Percentiles rank a stretch among this genome's conserved stretches.
These are phyloP conservation scores for Nasonovia ribisnigri DNA, from an alignment of 2,888 invertebrate species.

Conservation along the genomic window DNA sequence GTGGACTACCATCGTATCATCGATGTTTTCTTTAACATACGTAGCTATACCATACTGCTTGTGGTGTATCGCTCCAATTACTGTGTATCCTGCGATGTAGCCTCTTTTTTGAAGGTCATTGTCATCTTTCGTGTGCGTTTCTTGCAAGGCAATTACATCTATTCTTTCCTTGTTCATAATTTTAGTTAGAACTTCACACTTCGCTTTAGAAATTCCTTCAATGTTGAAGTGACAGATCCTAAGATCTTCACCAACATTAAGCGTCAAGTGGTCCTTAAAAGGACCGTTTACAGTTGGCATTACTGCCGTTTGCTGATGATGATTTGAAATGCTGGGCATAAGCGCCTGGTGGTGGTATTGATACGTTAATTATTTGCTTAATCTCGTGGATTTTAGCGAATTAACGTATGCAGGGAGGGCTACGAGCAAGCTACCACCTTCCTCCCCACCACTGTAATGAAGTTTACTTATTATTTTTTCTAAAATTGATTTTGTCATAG, in stretches of 20 bases:
- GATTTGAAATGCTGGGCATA: constrained; percentile 45
- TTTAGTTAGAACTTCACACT: constrained; percentile 39
- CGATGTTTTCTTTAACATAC: constrained; percentile 46
- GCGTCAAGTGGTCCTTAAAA: constrained; percentile 47
- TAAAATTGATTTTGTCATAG: no score
- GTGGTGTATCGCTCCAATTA: constrained; percentile 46
- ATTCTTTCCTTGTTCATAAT: constrained; percentile 39
- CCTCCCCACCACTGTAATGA: no score
- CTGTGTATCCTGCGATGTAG: constrained; percentile 40
- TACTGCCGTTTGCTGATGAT: constrained; percentile 36
- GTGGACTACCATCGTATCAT: constrained; percentile 24
- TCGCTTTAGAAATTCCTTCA: constrained; percentile 23
- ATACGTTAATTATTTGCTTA: neutral
- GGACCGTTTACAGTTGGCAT: constrained; percentile 28
- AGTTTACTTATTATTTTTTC: no score
- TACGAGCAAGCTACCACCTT: no score
- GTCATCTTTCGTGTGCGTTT: constrained; percentile 45
- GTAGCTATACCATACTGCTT: constrained; percentile 47
- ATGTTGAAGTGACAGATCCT: constrained; percentile 24
- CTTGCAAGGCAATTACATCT: constrained; percentile 45
- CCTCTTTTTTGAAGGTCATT: constrained; percentile 50
- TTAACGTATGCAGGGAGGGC: no score
- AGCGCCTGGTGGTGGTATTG: constrained; percentile 37
- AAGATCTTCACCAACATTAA: constrained; percentile 44
- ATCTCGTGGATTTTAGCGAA: no score